These are phyloP conservation scores for Vulpes ferrilata DNA, from an alignment of 2,113 vertebrate species.

Conservation along the genomic window DNA sequence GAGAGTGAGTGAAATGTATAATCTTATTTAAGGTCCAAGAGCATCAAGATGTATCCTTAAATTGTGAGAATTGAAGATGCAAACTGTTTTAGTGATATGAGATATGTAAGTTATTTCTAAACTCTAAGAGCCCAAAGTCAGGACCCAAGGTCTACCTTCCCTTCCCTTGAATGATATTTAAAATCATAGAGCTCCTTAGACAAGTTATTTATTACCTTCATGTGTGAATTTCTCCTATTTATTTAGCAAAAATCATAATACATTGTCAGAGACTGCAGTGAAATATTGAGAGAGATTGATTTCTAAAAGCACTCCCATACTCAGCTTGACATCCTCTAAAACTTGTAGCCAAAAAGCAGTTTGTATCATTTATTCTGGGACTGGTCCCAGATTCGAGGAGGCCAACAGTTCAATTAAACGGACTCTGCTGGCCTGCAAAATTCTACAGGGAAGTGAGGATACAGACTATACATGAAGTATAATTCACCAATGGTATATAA, in stretches of 20 bases:
- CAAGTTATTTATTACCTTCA: background rate
- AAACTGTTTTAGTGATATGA: slow-evolving; percentile 42
- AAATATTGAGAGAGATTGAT: background rate
- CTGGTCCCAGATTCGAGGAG: background rate
- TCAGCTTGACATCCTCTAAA: background rate
- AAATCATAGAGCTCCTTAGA: slow-evolving; percentile 10
- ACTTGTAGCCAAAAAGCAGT: background rate
- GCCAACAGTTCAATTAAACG: background rate
- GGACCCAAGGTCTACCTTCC: background rate
- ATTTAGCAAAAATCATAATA: slow-evolving; percentile 32
- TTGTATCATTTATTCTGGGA: background rate
- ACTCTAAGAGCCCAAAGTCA: background rate
- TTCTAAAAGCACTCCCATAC: background rate
- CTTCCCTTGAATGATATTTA: background rate
- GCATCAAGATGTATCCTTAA: slow-evolving; percentile 79
- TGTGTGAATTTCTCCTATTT: slow-evolving; percentile 6
- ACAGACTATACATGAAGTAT: background rate
- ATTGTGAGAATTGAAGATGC: background rate
- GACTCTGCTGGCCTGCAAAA: background rate
- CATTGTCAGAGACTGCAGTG: background rate
- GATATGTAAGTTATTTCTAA: slow-evolving; percentile 41
- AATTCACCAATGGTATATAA: slow-evolving; percentile 61
- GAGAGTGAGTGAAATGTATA: slow-evolving; percentile 81
- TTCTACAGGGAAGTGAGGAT: background rate
- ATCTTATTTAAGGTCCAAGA: slow-evolving; percentile 82